These are phyloP conservation scores for Noctua janthe DNA, from an alignment of 2,888 invertebrate genomes.

Conservation along the genomic window DNA sequence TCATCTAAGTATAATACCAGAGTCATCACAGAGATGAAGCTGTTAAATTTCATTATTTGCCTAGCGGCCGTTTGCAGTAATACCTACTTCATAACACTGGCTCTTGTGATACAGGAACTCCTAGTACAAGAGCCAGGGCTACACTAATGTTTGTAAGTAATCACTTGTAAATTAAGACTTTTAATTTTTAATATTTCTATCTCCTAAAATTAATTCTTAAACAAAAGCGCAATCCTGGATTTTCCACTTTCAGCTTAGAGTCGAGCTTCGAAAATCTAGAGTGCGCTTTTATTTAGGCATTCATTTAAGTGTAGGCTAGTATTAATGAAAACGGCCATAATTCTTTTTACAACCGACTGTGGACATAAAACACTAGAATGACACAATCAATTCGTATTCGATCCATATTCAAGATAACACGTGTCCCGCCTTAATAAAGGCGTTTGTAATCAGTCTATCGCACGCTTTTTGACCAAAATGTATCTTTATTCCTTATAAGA, in stretches of 20 bases:
- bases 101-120: no score
- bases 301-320: not conserved
- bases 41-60: not conserved
- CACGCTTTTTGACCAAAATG: constrained; percentile 71
- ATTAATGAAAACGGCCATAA: not conserved
- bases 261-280: not conserved
- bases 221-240: not conserved
- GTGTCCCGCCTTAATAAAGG: constrained; percentile 72
- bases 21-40: not conserved
- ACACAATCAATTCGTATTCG: constrained; percentile 75
- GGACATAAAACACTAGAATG: constrained; percentile 60
- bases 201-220: no score
- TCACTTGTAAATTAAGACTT: no score
- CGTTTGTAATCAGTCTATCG: constrained; percentile 76
- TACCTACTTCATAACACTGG: no score
- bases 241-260: not conserved
- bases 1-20: no score
- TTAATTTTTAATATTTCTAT: no score
- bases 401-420: constrained; percentile 68
- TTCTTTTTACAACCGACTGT: constrained; percentile 12
- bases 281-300: not conserved
- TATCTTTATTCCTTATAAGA: constrained; percentile 75
- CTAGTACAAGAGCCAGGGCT: no score
- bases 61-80: not conserved
- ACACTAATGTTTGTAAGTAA: no score